Percentiles rank a stretch among this genome's conserved stretches.
Conservation (phyloP, 2,113 vertebrate genomes). For the Rhinopomastus cyanomelas region DNA sequence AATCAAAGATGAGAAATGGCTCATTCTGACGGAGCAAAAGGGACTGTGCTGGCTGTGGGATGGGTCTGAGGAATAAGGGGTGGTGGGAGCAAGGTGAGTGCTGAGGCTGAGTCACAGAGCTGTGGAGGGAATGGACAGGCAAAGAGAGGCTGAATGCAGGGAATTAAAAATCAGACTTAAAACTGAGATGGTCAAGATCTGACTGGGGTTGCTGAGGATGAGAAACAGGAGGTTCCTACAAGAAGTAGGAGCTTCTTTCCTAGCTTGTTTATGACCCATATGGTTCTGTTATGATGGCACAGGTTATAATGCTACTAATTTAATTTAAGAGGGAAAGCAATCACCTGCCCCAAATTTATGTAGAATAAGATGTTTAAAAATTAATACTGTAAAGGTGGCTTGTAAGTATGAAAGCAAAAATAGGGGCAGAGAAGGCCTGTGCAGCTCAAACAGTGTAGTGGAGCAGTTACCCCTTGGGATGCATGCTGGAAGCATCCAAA, state of each 20-base stretch:
- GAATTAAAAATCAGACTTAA: neutral
- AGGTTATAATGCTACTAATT: neutral
- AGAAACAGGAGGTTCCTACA: neutral
- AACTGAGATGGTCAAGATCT: neutral
- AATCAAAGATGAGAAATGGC: neutral
- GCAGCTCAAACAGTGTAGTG: neutral
- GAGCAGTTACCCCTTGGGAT: neutral
- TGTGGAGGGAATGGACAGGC: neutral
- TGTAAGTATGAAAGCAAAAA: neutral
- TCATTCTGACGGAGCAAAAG: neutral
- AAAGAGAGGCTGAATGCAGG: neutral
- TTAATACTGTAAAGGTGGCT: neutral
- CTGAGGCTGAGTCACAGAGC: neutral
- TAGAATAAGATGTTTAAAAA: conserved; percentile 5
- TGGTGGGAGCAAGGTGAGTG: neutral
- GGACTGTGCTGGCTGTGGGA: neutral
- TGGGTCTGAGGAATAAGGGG: neutral
- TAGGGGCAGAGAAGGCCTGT: fast-evolving
- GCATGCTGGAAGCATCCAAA: neutral
- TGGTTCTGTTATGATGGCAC: neutral
- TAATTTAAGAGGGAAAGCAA: neutral
- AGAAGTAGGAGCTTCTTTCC: neutral
- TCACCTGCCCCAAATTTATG: neutral
- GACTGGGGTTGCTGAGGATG: neutral
- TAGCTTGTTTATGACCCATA: neutral